Evolutionary conservation across 2,888 invertebrate species (phyloP), one percentile per base, ranked within the genome.

Genomic region (Tortricodes alternella): DNA sequence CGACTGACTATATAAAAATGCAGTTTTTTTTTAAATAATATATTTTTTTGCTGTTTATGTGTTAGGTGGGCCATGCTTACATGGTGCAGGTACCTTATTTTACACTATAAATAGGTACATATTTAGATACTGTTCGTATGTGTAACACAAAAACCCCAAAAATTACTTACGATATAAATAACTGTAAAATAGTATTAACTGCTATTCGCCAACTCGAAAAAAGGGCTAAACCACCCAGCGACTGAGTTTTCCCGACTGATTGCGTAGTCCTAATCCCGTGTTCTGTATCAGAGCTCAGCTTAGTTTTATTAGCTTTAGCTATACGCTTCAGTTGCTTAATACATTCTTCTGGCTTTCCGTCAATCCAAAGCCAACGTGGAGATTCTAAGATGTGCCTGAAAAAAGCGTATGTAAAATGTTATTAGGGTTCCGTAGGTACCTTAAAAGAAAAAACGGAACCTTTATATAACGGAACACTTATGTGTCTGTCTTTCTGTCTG

Each of bases 311-410:
- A 18, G 76, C 71, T 74, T 81, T 84, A 13, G 93, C 92, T 58
- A 94, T 93, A 64, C 78, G 79, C 68, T 89, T 85, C 53, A 94
- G 76, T 68, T 86, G 81, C 39, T 76, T 76, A 38, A 92, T 65
- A 61, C 92, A 92, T 59, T 83, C 77, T 64, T 81, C 76, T 37
- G 84, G 80, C 61, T 89, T 89, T 34, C 89, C 91, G 68, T 89
- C 87, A 60, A 91, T 86, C 75, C 92, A 92, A 63, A 93, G 83
- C 94, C 94, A 94, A 59, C 93, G 86, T 2, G 94, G 94, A 38
- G 94, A 94, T 83, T 94, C 94, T 60, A 93, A 92, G 70, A 93
- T 83, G 66, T 86, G 90, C 77, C 93, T 93, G 66, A 24, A 74
- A 74, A 35, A 23, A 24, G n/a, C 1, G 18, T 21, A 34, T 35